Percentiles rank a stretch among this genome's conserved stretches.
Evolutionary conservation across 2,113 vertebrate genomes (phyloP).

Genomic region (Dipodomys ordii): DNA sequence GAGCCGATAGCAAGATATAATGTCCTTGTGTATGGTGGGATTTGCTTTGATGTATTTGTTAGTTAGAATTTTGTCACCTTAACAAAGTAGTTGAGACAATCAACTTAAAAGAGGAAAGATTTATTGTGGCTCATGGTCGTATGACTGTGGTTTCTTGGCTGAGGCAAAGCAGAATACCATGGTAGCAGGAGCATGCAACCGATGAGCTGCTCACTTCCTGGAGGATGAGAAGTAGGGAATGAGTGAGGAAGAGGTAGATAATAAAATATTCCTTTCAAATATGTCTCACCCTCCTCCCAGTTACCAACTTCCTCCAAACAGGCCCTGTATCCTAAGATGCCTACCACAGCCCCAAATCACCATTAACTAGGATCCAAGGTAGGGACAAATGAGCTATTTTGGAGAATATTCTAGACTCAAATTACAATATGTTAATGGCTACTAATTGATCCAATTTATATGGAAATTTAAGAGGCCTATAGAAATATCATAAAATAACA

Average conservation of each 20-base stretch:
- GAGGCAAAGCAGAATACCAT: neutral
- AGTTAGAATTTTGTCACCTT: neutral
- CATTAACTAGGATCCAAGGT: neutral
- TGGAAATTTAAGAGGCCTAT: neutral
- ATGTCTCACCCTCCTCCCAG: neutral
- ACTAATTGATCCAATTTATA: neutral
- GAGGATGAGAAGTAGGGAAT: neutral
- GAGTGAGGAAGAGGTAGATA: too few species aligned
- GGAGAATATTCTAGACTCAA: neutral
- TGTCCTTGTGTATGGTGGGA: too few species aligned
- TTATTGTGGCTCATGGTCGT: neutral
- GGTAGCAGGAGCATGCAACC: neutral
- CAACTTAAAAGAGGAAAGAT: neutral
- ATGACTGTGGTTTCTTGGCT: neutral
- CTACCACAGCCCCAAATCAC: neutral
- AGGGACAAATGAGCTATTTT: too few species aligned
- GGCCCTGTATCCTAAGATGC: neutral
- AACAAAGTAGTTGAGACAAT: neutral
- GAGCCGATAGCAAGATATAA: neutral
- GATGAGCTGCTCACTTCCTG: neutral
- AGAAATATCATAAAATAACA: neutral
- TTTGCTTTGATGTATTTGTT: neutral
- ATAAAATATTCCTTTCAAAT: neutral
- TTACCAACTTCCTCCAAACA: neutral
- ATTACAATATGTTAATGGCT: neutral